Evolutionary conservation across 2,888 invertebrate genomes (phyloP), one percentile per base, ranked within the genome.

Genomic region (Chironomus tentans): DNA sequence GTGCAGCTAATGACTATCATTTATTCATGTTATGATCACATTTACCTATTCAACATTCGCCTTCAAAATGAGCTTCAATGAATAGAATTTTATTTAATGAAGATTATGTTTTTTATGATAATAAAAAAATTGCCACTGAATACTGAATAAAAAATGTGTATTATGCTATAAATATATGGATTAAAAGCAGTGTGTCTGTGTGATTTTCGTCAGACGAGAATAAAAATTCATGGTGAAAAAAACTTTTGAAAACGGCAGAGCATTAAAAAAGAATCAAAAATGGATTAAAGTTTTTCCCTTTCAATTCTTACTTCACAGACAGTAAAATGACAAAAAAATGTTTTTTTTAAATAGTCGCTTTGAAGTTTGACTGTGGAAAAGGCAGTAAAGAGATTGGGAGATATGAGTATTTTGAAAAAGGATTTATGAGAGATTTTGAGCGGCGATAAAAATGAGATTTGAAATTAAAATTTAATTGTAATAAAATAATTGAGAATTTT

Each of bases 1-100:
- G n/a, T 65, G 65, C 65, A 65, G 22, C 65, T 65, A 65, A 65
- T 65, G 65, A 65, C 65, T 65, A 65, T 65, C 22, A 65, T 65
- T 65, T 65, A 65, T 65, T 65, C 65, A 65, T 65, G 22, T 22
- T 65, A 56, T 56, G 56, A 56, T 56, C 56, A 15, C 56, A 56
- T 56, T 56, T 15, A 56, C n/a, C 56, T 56, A 18, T 38, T 38
- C 38, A 38, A 38, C 38, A 38, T 38, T 38, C 38, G 38, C 38
- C 38, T 38, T 38, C 38, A 38, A 28, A 28, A 38, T 38, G 28
- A 38, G 38, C 38, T 10, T 10, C 38, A 38, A 38, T 38, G 38
- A 38, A 38, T 38, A 38, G 38, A 38, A 38, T 38, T 10, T 38
- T 38, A 38, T 22, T 65, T 65, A 65, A 10, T 65, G 21, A 62